Base-by-base conservation (phyloP, 1,140 invertebrate species). In the Pseudomyrmex flavicornis region DNA sequence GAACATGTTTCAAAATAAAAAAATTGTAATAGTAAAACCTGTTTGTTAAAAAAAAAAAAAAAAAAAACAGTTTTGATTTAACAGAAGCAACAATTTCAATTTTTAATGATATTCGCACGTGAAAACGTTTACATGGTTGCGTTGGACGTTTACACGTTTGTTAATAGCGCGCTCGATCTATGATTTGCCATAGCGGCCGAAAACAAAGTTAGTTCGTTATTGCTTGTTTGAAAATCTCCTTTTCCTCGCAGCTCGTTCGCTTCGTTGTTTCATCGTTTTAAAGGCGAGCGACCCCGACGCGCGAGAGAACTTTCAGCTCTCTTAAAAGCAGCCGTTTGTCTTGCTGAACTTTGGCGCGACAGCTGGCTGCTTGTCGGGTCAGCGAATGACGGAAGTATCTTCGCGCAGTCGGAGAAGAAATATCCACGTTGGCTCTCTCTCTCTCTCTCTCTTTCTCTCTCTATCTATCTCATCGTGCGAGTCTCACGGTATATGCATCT, bases 241-340 rank as follows among this genome's bases (percentile, higher is more conserved):
- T 61, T 80, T 61, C 22, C 2, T 20, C 35, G 54, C 26, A 44
- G 26, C 52, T 58, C 35, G 54, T 80, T 61, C 76, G 54, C 59
- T 35, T 35, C 44, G 66, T 61, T 85, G 61, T 73, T 66, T 65
- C 52, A 12, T 66, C 62, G 13, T 68, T 66, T 35, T 63, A 56
- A 61, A 80, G 54, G 50, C 65, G 20, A 59, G n/a, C 54, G 66
- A 75, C 1, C 46, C 8, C 20, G 44, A 20, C 35, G 72, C 20
- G 5, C 35, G 35, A 0, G 35, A 35, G 56, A 85, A 83, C 80
- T 85, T 82, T 82, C 22, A 54, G 54, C 54, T 20, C 70, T 82
- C 61, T 85, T 83, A 83, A 85, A 83, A 52, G 70, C 56, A 68
- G 54, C 26, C 79, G 70, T 85, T 83, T 83, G 84, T 85, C 84